Evolutionary conservation across 2,888 invertebrate species (phyloP).

Genomic region (Mycalesis mineus): DNA sequence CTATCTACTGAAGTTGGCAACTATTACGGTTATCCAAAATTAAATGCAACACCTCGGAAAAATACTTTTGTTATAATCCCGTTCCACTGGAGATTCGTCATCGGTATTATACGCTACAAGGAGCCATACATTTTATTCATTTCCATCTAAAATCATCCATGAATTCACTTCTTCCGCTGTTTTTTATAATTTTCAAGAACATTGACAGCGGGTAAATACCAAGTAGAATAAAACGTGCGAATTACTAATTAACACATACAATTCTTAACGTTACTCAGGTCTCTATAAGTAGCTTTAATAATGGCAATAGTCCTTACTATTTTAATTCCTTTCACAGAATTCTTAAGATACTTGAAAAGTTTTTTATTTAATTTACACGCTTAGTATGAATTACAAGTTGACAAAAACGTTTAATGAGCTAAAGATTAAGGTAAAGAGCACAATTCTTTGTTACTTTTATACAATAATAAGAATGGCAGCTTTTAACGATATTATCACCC

Average conservation of each 20-base stretch:
- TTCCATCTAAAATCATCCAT: no score
- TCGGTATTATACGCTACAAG: no score
- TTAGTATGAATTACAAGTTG: background rate
- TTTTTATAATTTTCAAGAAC: background rate
- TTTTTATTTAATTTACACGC: background rate
- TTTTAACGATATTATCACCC: background rate
- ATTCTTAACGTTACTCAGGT: background rate
- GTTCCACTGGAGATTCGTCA: no score
- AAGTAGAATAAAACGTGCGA: slow-evolving; percentile 4
- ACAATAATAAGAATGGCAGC: background rate
- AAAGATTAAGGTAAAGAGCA: background rate
- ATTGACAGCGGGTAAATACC: no score
- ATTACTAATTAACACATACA: slow-evolving; percentile 11
- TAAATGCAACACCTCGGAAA: no score
- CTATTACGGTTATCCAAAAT: no score
- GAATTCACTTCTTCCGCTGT: no score
- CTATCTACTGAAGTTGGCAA: no score
- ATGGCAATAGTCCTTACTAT: background rate
- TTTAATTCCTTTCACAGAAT: background rate
- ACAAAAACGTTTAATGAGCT: background rate
- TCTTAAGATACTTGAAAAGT: background rate
- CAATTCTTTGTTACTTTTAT: background rate
- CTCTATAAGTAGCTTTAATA: background rate
- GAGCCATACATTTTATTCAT: no score
- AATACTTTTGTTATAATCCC: no score